Conservation (phyloP, 2,888 invertebrate species). For the Acanthoscelides obtectus region DNA sequence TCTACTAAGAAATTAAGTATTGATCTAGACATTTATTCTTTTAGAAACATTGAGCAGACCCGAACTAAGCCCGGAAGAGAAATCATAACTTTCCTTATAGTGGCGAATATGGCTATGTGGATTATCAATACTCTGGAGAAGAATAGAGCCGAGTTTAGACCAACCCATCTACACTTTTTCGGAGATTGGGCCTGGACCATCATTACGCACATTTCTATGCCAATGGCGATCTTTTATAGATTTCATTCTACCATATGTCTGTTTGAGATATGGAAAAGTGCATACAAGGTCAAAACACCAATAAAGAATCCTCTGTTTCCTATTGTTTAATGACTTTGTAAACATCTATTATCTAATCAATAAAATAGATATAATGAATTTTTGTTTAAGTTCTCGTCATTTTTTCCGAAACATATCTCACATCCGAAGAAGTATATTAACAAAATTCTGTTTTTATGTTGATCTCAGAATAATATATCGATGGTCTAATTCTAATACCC, state of each 20-base stretch:
- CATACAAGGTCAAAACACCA: slow-evolving; percentile 84
- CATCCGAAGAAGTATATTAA: no score
- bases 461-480: no score
- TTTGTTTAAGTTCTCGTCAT: no score
- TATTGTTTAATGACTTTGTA: not conserved
- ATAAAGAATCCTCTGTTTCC: slow-evolving; percentile 2
- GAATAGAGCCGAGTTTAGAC: slow-evolving; percentile 85
- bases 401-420: no score
- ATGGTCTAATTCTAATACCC: no score
- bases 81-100: slow-evolving; percentile 86
- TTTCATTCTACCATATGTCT: slow-evolving; percentile 94
- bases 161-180: slow-evolving; percentile 87
- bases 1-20: no score
- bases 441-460: no score
- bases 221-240: slow-evolving; percentile 86
- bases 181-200: slow-evolving; percentile 95
- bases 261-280: slow-evolving; percentile 94
- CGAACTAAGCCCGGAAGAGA: slow-evolving; percentile 87
- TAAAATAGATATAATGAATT: not conserved
- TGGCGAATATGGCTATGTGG: slow-evolving; percentile 91
- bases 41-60: slow-evolving; percentile 76
- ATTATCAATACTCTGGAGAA: slow-evolving; percentile 90
- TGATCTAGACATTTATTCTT: no score
- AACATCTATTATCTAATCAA: not conserved
- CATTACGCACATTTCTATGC: slow-evolving; percentile 91